These are phyloP conservation scores for Aphis craccivora DNA, from an alignment of 1,140 invertebrate species.

Conservation along the genomic window DNA sequence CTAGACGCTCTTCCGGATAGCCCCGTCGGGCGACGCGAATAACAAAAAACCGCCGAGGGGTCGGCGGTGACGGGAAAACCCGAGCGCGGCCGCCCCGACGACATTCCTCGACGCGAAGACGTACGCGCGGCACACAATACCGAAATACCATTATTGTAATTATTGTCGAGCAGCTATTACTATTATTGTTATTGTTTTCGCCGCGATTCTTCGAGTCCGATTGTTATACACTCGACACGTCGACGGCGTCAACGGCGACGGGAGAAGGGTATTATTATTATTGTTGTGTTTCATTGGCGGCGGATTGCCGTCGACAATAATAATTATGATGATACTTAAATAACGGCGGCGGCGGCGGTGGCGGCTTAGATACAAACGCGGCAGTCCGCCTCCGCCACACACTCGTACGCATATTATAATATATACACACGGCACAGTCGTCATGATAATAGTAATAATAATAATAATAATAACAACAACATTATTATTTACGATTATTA, in stretches of 20 bases:
- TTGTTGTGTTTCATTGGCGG: slow-evolving; percentile 6
- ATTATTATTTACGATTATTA: neutral
- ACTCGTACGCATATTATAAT: neutral
- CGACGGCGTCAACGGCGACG: neutral
- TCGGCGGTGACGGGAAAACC: neutral
- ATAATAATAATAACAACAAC: neutral
- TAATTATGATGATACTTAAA: slow-evolving; percentile 10
- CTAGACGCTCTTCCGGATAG: neutral
- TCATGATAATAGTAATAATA: neutral
- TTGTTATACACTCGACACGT: slow-evolving; percentile 1
- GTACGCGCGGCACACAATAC: neutral
- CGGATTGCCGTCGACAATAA: slow-evolving; percentile 21
- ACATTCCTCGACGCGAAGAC: neutral
- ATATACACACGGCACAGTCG: neutral
- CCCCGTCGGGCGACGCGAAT: neutral
- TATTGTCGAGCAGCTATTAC: neutral
- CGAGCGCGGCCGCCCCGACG: neutral
- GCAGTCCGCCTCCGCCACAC: neutral
- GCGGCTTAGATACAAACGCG: neutral
- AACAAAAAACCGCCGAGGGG: neutral
- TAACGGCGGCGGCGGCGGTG: neutral
- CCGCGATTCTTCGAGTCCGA: neutral
- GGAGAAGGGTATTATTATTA: neutral
- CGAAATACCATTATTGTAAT: slow-evolving; percentile 5
- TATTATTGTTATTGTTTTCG: slow-evolving; percentile 32